phyloP scores from a whole-genome alignment of 2,888 invertebrate genomes.

The Leuctra nigra region DNA sequence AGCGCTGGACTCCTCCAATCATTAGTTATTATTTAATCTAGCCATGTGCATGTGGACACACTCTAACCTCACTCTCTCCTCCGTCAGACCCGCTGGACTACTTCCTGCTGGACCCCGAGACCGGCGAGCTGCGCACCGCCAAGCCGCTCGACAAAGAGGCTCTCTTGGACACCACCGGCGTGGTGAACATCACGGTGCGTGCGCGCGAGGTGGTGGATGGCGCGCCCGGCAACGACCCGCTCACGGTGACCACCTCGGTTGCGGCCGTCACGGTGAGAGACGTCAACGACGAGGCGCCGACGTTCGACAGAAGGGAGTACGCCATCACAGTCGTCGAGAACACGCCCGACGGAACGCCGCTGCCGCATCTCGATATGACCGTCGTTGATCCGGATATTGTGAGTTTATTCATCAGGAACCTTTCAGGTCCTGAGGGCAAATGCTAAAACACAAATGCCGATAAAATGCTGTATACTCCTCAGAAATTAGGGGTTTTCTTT shows the following conservation, averaged over 20 bases:
- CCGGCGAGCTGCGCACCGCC: constrained; percentile 76
- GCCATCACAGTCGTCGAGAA: constrained; percentile 75
- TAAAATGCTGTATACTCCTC: no score
- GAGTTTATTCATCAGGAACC: constrained; percentile 42
- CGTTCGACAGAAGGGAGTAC: constrained; percentile 76
- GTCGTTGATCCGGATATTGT: constrained; percentile 83
- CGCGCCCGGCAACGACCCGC: constrained; percentile 55
- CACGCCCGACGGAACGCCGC: constrained; percentile 68
- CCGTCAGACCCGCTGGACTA: constrained; percentile 77
- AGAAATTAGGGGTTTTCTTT: no score
- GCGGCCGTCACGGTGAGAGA: constrained; percentile 80
- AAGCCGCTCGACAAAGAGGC: constrained; percentile 81
- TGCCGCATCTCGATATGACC: constrained; percentile 76
- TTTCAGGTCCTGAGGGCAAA: no score
- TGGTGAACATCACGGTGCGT: constrained; percentile 64
- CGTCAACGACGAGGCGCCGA: constrained; percentile 83
- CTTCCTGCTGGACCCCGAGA: constrained; percentile 69
- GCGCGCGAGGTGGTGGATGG: constrained; percentile 75
- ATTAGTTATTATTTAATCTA: no score
- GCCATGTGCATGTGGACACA: no score
- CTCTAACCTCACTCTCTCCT: no score
- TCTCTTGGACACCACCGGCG: constrained; percentile 68
- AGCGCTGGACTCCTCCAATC: no score
- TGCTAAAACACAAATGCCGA: no score
- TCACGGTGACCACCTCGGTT: constrained; percentile 60